Conservation (phyloP, 1,140 invertebrate species). For the Chelonus insularis region DNA sequence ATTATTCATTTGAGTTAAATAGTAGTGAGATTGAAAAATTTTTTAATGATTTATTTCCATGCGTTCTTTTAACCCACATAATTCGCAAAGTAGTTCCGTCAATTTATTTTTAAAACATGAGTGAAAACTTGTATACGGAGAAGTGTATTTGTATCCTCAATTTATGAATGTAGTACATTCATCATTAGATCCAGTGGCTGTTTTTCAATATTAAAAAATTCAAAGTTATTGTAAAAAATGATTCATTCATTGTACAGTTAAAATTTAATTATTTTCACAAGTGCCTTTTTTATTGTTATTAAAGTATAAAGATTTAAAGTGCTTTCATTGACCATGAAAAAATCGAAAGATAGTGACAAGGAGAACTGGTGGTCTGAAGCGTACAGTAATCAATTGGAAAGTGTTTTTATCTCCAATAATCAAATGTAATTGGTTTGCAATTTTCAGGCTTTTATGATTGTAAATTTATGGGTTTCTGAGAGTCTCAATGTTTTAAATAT, state of each 20-base stretch:
- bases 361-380: conserved; percentile 40
- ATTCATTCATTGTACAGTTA: too few species aligned
- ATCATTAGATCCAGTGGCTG: too few species aligned
- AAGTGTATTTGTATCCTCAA: neutral
- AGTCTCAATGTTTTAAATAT: too few species aligned
- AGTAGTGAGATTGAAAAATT: too few species aligned
- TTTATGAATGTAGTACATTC: neutral
- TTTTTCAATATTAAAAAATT: too few species aligned
- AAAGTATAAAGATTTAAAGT: neutral
- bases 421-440: conserved; percentile 3
- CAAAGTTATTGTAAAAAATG: too few species aligned
- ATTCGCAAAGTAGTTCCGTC: conserved; percentile 19
- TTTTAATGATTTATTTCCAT: neutral
- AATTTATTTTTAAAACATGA: conserved; percentile 9
- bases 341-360: conserved; percentile 30
- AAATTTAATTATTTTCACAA: too few species aligned
- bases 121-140: neutral
- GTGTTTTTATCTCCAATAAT: neutral
- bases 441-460: neutral
- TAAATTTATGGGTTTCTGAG: too few species aligned
- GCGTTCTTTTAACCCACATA: conserved; percentile 23
- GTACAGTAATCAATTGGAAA: neutral
- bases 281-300: neutral
- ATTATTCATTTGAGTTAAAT: too few species aligned
- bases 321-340: conserved; percentile 7